A percentile compares a stretch with the other conserved stretches of the same genome.
phyloP scores from a whole-genome alignment of 2,797 vertebrate species.

The Lepilemur septentrionalis region DNA sequence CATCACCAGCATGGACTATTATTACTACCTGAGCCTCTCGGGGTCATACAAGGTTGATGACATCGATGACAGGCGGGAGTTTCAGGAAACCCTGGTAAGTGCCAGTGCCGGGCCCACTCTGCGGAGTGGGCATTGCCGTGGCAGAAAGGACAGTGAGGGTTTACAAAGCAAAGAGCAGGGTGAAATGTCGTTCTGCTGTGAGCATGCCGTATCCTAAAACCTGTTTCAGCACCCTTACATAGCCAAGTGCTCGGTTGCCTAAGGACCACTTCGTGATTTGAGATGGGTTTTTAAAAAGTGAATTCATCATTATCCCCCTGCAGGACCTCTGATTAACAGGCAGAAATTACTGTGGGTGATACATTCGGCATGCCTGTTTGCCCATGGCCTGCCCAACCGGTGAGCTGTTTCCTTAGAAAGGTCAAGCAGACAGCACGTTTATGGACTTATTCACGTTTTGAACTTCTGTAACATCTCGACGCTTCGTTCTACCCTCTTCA shows the following conservation, averaged over 20 bases:
- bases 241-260: neutral
- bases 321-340: neutral
- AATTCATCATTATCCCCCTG: neutral
- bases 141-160: neutral
- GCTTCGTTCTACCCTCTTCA: neutral
- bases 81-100: conserved; percentile 95
- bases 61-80: conserved; percentile 96
- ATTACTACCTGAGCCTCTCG: conserved; percentile 96
- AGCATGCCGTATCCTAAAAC: neutral
- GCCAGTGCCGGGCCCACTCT: fast-evolving
- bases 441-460: neutral
- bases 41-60: conserved; percentile 98
- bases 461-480: neutral
- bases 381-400: fast-evolving
- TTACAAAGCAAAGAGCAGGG: neutral
- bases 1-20: conserved; percentile 97
- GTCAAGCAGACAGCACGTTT: neutral
- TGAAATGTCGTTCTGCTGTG: neutral
- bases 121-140: fast-evolving
- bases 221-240: neutral
- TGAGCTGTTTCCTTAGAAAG: neutral
- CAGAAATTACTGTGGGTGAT: neutral
- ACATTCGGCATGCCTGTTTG: neutral
- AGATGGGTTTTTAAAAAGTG: neutral
- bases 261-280: neutral